Evolutionary conservation across 92 coral and sea anemone genomes (phyloP).

Genomic region (Actinostola sp.): DNA sequence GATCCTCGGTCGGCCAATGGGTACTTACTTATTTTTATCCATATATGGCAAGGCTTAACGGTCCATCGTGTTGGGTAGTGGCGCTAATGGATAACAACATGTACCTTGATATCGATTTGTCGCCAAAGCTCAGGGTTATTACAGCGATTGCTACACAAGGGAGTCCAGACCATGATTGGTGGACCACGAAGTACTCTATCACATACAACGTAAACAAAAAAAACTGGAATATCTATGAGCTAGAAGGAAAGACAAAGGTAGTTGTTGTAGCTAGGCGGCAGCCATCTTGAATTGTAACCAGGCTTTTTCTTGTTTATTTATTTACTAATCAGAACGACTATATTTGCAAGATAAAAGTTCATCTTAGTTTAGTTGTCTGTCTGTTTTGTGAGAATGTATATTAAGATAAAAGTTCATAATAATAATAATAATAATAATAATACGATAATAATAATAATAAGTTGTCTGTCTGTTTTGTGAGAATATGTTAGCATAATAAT

Average conservation of each 20-base stretch:
- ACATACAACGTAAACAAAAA: not conserved
- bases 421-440: no score
- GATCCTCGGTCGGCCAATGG: conserved; percentile 76
- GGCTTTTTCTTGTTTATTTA: no score
- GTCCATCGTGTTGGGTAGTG: conserved; percentile 67
- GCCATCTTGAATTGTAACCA: no score
- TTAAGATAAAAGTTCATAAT: no score
- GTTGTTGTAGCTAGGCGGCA: no score
- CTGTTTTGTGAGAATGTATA: no score
- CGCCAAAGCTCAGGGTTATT: conserved; percentile 53
- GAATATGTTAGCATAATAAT: no score
- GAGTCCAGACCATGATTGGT: conserved; percentile 51
- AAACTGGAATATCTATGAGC: conserved; percentile 5
- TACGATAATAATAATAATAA: no score
- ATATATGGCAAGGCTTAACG: conserved; percentile 37
- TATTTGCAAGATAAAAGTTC: no score
- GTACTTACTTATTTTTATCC: conserved; percentile 19
- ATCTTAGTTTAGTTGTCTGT: no score
- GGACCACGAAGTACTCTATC: conserved; percentile 35
- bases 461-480: no score
- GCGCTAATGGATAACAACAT: conserved; percentile 41
- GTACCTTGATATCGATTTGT: conserved; percentile 65
- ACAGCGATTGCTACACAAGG: conserved; percentile 79
- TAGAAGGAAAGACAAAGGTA: conserved; percentile 8
- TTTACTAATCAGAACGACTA: no score